Conservation (phyloP, 1,140 invertebrate species). For the Idris sp. region DNA sequence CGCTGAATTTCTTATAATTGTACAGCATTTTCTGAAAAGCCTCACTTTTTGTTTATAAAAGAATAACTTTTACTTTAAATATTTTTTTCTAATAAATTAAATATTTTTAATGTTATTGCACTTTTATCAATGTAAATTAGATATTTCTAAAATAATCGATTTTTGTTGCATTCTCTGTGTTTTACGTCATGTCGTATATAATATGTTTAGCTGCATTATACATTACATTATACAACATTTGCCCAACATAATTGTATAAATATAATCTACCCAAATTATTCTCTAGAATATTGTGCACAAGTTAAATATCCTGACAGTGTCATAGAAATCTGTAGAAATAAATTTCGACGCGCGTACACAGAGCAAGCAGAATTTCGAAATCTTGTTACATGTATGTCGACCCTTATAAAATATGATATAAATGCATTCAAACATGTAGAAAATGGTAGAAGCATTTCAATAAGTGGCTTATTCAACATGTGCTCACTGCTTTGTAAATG, state of each 20-base stretch:
- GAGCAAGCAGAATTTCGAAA: constrained; percentile 26
- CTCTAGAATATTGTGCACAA: constrained; percentile 2
- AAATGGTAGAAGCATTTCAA: constrained; percentile 31
- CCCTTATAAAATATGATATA: constrained; percentile 46
- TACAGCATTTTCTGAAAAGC: too few relatives aligned
- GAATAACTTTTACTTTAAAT: too few relatives aligned
- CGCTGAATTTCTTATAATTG: constrained; percentile 60
- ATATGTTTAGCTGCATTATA: constrained; percentile 21
- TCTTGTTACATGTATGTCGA: constrained; percentile 32
- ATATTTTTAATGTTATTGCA: too few relatives aligned
- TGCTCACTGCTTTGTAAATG: neutral
- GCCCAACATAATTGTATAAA: constrained; percentile 35
- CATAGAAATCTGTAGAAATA: constrained; percentile 36
- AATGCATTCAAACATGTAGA: constrained; percentile 36
- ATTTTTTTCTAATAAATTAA: too few relatives aligned
- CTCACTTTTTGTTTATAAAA: too few relatives aligned
- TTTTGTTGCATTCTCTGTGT: neutral
- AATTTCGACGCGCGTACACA: constrained; percentile 20
- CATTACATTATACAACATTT: constrained; percentile 22
- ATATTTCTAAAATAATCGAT: too few relatives aligned
- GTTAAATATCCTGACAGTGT: constrained; percentile 9
- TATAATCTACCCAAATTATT: constrained; percentile 42
- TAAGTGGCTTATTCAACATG: constrained; percentile 33
- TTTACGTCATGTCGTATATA: constrained; percentile 7
- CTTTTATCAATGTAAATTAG: too few relatives aligned